These are phyloP conservation scores for Sapayoa aenigma DNA, from an alignment of 2,113 vertebrate species.

Conservation along the genomic window DNA sequence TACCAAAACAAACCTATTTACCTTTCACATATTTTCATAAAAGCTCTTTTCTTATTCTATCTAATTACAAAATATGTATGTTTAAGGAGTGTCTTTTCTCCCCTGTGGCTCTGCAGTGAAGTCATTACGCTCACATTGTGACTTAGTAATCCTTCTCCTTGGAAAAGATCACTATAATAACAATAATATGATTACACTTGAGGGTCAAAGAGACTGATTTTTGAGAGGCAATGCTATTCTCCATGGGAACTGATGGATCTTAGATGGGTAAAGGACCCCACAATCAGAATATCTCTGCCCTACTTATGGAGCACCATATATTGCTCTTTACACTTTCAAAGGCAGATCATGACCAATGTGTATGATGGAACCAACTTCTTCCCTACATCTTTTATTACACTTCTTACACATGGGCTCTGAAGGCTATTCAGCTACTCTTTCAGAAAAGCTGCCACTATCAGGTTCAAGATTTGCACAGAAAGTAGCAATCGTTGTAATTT, in stretches of 20 bases:
- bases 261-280: conserved; percentile 8
- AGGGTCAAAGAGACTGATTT: conserved; percentile 60
- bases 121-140: conserved; percentile 59
- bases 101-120: background rate
- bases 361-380: background rate
- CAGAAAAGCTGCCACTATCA: background rate
- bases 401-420: background rate
- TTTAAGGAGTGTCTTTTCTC: conserved; percentile 57
- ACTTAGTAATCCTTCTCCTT: conserved; percentile 61
- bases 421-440: background rate
- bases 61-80: conserved; percentile 65
- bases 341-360: background rate
- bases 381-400: background rate
- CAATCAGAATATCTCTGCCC: background rate
- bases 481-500: background rate
- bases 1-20: conserved; percentile 62
- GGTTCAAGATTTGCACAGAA: background rate
- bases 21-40: background rate
- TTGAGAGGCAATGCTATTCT: conserved; percentile 25
- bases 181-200: conserved; percentile 59
- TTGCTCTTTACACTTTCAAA: background rate
- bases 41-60: conserved; percentile 29
- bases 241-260: conserved; percentile 46
- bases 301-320: background rate
- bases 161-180: conserved; percentile 58